phyloP scores from a whole-genome alignment of 2,113 vertebrate genomes.

The Xenopus laevis region DNA sequence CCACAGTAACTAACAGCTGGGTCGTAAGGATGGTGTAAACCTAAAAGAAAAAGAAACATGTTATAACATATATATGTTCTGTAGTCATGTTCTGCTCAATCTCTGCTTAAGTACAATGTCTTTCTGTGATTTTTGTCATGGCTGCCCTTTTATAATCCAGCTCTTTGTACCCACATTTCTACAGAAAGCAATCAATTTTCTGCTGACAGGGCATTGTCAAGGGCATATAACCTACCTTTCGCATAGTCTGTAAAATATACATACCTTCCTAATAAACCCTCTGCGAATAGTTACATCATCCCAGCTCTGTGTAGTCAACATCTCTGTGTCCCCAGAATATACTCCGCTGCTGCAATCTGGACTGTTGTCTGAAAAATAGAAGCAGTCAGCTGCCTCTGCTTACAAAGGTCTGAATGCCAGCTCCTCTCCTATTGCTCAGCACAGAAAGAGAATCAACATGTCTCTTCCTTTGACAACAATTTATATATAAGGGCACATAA shows the following conservation, averaged over 20 bases:
- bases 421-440: too few relatives aligned
- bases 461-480: too few relatives aligned
- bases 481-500: too few relatives aligned
- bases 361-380: constrained; percentile 57
- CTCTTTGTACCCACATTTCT: neutral
- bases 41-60: constrained; percentile 53
- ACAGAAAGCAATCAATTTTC: neutral
- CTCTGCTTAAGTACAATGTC: neutral
- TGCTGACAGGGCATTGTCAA: neutral
- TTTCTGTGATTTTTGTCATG: neutral
- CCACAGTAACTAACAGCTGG: constrained; percentile 80
- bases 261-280: constrained; percentile 89
- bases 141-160: neutral
- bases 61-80: neutral
- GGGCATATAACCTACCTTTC: too few relatives aligned
- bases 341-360: constrained; percentile 66
- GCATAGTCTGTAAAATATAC: neutral
- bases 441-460: too few relatives aligned
- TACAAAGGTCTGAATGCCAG: neutral
- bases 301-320: constrained; percentile 83
- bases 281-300: constrained; percentile 81
- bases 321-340: constrained; percentile 70
- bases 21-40: constrained; percentile 85
- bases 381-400: constrained; percentile 13
- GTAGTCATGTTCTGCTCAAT: too few relatives aligned